Percentiles rank a stretch among this genome's conserved stretches.
phyloP scores from a whole-genome alignment of 2,888 invertebrate genomes.

The Cheilosia scutellata region DNA sequence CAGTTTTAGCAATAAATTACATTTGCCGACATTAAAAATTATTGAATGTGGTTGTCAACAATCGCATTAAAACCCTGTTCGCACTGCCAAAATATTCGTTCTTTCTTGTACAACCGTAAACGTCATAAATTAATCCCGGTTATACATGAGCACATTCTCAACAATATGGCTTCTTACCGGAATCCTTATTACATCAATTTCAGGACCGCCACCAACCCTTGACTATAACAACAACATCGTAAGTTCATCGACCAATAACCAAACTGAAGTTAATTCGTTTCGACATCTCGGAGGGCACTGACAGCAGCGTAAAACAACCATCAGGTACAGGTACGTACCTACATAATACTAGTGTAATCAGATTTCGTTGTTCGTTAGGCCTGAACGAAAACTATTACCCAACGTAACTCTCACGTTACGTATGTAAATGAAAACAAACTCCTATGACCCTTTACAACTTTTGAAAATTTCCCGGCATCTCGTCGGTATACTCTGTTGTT shows the following conservation, averaged over 20 bases:
- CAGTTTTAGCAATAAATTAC: too few relatives aligned
- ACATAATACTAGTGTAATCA: conserved; percentile 39
- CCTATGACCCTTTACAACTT: conserved; percentile 51
- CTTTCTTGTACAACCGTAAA: neutral
- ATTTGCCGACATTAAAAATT: too few relatives aligned
- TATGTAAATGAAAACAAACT: conserved; percentile 43
- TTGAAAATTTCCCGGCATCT: conserved; percentile 15
- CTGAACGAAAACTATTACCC: conserved; percentile 29
- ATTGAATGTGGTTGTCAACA: too few relatives aligned
- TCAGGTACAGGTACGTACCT: neutral
- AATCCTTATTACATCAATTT: neutral
- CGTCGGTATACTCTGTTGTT: conserved; percentile 4
- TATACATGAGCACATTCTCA: neutral
- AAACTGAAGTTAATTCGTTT: conserved; percentile 49
- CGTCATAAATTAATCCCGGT: neutral
- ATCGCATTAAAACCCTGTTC: too few relatives aligned
- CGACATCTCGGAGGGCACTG: conserved; percentile 50
- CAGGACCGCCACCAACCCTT: neutral
- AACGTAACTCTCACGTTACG: conserved; percentile 15
- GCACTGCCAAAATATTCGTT: too few relatives aligned
- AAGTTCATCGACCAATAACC: conserved; percentile 27
- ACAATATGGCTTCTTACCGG: conserved; percentile 5
- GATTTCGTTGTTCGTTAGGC: conserved; percentile 37
- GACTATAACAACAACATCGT: neutral
- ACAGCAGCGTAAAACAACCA: conserved; percentile 16